Percentiles rank a stretch among this genome's conserved stretches.
phyloP scores from a whole-genome alignment of 1,140 invertebrate genomes.

The Trachymyrmex cornetzi region DNA sequence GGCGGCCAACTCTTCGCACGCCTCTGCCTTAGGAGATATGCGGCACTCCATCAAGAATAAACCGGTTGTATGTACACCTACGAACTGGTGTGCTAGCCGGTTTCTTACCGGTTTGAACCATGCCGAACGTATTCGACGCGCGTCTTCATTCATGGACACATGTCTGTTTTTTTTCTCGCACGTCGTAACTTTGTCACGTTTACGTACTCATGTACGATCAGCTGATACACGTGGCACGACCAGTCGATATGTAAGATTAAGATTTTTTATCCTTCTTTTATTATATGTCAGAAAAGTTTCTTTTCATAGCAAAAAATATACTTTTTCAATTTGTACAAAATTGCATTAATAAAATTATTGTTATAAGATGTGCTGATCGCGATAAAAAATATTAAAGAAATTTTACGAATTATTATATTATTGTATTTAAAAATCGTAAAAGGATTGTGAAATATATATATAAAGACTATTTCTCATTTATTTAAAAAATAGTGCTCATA shows the following conservation, averaged over 20 bases:
- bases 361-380: not conserved
- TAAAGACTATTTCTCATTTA: not conserved
- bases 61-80: conserved; percentile 28
- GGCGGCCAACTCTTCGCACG: no score
- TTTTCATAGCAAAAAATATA: not conserved
- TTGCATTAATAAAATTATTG: not conserved
- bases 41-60: conserved; percentile 38
- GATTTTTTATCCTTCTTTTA: not conserved
- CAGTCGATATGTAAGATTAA: not conserved
- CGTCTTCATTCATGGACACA: conserved; percentile 64
- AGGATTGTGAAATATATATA: no score
- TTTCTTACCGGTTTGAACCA: not conserved
- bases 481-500: not conserved
- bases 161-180: not conserved
- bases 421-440: no score
- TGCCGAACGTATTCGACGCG: not conserved
- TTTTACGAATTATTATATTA: no score
- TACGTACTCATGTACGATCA: conserved; percentile 18
- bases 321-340: not conserved
- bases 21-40: not conserved
- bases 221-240: conserved; percentile 34
- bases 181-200: not conserved
- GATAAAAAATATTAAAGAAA: no score
- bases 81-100: not conserved
- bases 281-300: not conserved